A percentile compares a stretch with the other conserved stretches of the same genome.
Evolutionary conservation across 1,140 invertebrate genomes (phyloP).

Genomic region (Portunus trituberculatus): DNA sequence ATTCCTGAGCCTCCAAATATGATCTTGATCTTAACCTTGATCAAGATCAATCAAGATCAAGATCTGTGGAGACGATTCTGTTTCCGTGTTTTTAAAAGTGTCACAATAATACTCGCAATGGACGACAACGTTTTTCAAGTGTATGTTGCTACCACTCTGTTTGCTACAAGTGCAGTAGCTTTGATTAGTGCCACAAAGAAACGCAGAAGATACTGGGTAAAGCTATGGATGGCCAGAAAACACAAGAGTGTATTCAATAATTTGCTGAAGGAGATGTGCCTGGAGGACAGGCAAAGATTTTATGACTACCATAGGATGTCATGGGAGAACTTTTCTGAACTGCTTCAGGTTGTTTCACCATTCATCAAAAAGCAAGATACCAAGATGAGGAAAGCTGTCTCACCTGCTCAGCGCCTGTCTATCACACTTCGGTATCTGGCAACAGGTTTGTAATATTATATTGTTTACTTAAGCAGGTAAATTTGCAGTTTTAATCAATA

Average conservation of each 20-base stretch:
- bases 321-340: not conserved
- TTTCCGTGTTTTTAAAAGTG: no score
- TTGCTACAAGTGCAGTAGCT: no score
- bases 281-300: not conserved
- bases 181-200: not conserved
- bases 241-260: not conserved
- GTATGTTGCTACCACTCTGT: no score
- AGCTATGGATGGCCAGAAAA: slow-evolving; percentile 5
- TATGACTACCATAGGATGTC: no score
- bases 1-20: no score
- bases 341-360: not conserved
- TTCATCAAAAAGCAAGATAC: slow-evolving; percentile 8
- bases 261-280: not conserved
- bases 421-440: slow-evolving; percentile 40
- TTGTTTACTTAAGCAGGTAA: no score
- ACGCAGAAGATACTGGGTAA: slow-evolving; percentile 7
- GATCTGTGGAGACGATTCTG: no score
- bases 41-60: no score
- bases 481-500: no score
- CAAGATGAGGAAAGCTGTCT: slow-evolving; percentile 22
- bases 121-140: no score
- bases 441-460: slow-evolving; percentile 1
- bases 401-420: slow-evolving; percentile 6
- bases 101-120: no score
- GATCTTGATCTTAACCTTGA: no score